phyloP scores from a whole-genome alignment of 2,113 vertebrate genomes.

The Myrmecobius fasciatus region DNA sequence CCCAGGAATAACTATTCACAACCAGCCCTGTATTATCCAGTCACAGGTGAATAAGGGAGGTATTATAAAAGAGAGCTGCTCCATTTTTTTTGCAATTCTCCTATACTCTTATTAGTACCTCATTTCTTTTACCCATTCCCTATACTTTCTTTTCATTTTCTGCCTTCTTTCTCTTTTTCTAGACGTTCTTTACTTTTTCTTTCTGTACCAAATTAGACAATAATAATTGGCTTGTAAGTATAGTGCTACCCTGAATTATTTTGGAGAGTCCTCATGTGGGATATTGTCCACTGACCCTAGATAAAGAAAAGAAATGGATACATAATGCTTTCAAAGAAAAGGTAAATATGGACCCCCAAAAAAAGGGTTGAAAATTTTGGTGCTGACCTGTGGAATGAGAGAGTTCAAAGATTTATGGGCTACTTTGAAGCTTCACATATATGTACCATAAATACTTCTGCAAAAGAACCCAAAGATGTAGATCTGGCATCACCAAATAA shows the following conservation, averaged over 20 bases:
- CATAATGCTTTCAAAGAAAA: not conserved
- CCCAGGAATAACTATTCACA: not conserved
- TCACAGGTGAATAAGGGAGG: not conserved
- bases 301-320: not conserved
- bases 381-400: no score
- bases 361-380: no score
- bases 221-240: not conserved
- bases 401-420: no score
- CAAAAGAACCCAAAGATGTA: no score
- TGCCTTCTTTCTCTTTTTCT: not conserved
- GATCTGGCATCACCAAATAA: no score
- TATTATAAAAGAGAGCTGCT: not conserved
- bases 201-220: not conserved
- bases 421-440: no score
- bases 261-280: not conserved
- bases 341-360: not conserved
- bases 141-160: constrained; percentile 3
- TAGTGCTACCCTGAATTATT: not conserved
- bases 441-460: no score
- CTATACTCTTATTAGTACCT: not conserved
- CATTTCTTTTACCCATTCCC: not conserved
- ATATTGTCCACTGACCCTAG: not conserved
- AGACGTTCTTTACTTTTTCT: not conserved
- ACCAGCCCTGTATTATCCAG: not conserved
- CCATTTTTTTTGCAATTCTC: not conserved